Evolutionary conservation across 2,888 invertebrate genomes (phyloP).

Genomic region (Melangyna quadrimaculata): DNA sequence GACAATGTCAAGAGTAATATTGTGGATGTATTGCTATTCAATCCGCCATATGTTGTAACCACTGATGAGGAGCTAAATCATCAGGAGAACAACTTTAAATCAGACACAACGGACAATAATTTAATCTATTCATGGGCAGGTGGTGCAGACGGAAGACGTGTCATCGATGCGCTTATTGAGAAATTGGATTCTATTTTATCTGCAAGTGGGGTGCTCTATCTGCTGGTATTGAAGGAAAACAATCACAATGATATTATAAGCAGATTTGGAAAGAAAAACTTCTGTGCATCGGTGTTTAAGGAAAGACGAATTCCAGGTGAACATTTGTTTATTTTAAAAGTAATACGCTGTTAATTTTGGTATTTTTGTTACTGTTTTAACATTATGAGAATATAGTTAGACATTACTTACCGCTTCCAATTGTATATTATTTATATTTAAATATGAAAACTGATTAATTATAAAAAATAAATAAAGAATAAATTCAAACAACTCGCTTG

Average conservation of each 20-base stretch:
- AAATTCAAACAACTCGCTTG: neutral
- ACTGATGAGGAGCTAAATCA: slow-evolving; percentile 86
- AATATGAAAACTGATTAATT: neutral
- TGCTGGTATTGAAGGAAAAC: slow-evolving; percentile 94
- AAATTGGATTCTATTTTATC: slow-evolving; percentile 87
- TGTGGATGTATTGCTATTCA: slow-evolving; percentile 96
- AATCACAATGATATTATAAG: slow-evolving; percentile 87
- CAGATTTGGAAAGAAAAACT: slow-evolving; percentile 83
- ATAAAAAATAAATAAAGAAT: neutral
- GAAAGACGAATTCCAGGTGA: slow-evolving; percentile 93
- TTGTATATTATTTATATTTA: neutral
- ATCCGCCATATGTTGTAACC: slow-evolving; percentile 99
- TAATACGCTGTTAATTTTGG: slow-evolving; percentile 76
- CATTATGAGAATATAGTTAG: slow-evolving; percentile 22
- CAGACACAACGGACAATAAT: slow-evolving; percentile 62
- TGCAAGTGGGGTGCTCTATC: slow-evolving; percentile 90
- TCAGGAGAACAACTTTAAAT: slow-evolving; percentile 66
- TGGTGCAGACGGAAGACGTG: slow-evolving; percentile 87
- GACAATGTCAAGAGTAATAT: slow-evolving; percentile 82
- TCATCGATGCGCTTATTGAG: slow-evolving; percentile 88
- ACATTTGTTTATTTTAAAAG: slow-evolving; percentile 91
- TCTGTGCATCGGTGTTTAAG: slow-evolving; percentile 84
- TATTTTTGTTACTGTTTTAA: neutral
- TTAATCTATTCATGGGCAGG: slow-evolving; percentile 87
- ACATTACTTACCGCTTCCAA: slow-evolving; percentile 14